These are phyloP conservation scores for Ornithoptera priamus DNA, from an alignment of 2,888 invertebrate genomes.

Conservation along the genomic window DNA sequence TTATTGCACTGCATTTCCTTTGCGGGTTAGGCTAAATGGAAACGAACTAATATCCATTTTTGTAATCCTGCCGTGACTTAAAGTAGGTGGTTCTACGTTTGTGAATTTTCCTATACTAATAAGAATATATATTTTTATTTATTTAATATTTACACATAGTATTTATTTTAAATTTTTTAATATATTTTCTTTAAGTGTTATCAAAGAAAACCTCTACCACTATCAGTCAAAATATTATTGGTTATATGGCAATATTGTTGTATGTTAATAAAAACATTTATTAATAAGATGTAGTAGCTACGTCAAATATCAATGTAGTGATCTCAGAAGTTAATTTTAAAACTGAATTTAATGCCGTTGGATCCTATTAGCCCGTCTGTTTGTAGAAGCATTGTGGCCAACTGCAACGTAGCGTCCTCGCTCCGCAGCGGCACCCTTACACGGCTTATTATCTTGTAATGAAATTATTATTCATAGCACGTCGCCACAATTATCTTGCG, in stretches of 20 bases:
- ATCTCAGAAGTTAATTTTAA: slow-evolving; percentile 49
- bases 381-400: slow-evolving; percentile 44
- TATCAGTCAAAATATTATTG: background rate
- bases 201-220: background rate
- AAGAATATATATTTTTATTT: background rate
- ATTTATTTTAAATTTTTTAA: background rate
- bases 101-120: no score
- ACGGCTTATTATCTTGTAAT: slow-evolving; percentile 35
- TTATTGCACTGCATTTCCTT: slow-evolving; percentile 25
- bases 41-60: background rate
- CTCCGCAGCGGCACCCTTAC: slow-evolving; percentile 9
- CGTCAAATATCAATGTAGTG: slow-evolving; percentile 33
- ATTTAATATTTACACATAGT: background rate
- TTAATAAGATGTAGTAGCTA: slow-evolving; percentile 21
- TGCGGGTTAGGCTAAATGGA: slow-evolving; percentile 4
- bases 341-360: slow-evolving; percentile 47
- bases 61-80: background rate
- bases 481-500: slow-evolving; percentile 54
- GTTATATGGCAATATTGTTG: background rate
- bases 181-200: background rate
- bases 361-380: slow-evolving; percentile 51
- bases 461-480: slow-evolving; percentile 63
- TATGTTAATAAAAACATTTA: background rate
- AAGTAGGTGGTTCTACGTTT: background rate
- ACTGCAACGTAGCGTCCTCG: slow-evolving; percentile 28